phyloP scores from a whole-genome alignment of 2,113 vertebrate genomes.

The Apaloderma vittatum region DNA sequence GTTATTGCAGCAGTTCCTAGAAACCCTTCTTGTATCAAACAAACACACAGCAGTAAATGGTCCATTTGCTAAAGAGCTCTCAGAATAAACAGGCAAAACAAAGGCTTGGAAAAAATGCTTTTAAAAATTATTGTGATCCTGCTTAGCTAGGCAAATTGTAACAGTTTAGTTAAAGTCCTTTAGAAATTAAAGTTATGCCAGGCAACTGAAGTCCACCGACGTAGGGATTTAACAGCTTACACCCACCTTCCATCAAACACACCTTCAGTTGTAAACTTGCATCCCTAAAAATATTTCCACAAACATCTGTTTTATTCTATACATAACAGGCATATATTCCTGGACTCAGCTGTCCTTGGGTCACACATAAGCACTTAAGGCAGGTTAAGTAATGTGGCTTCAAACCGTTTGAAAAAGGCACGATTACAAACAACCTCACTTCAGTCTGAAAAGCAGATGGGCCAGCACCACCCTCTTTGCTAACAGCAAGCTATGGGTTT shows the following conservation, averaged over 20 bases:
- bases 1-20: not conserved
- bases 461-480: not conserved
- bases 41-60: not conserved
- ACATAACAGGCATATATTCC: not conserved
- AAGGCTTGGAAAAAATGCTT: not conserved
- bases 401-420: not conserved
- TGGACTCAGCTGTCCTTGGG: not conserved
- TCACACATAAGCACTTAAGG: not conserved
- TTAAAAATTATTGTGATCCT: not conserved
- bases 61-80: not conserved
- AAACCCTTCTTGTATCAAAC: not conserved
- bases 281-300: not conserved
- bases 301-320: not conserved
- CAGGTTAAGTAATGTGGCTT: not conserved
- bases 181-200: not conserved
- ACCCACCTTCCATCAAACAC: not conserved
- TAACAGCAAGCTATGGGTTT: not conserved
- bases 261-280: not conserved
- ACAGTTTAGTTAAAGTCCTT: not conserved
- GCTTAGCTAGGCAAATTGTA: not conserved
- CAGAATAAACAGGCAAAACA: not conserved
- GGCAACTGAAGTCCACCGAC: not conserved
- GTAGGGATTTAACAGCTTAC: not conserved
- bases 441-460: not conserved
- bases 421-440: not conserved